Base-by-base conservation (phyloP, 64 coral and sea anemone genomes). In the Astreopora myriophthalma region DNA sequence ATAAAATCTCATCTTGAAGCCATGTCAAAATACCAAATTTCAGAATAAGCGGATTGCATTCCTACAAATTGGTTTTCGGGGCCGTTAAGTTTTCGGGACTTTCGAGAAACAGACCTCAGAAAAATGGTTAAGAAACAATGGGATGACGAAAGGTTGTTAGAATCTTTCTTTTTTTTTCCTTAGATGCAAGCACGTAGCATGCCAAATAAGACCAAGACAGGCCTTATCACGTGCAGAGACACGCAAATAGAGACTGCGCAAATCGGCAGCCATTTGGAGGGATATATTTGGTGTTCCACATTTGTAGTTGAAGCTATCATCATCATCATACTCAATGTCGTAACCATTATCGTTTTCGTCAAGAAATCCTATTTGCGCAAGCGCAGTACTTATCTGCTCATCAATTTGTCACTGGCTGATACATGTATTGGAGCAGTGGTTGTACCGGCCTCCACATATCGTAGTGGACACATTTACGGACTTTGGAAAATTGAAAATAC, bases 381-480 rank as follows among this genome's bases (percentile, higher is more conserved):
- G 34, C 79, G 57, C 57, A 83, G 79, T 40, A 83, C 79, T 3
- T 83, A 83, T 34, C 32, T 83, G 2, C 79, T 83, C 9, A 65
- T 83, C 20, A 83, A 64, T 57, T 22, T 83, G 23, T 83, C 79
- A 83, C 26, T 61, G 30, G 51, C 79, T 38, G 79, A 83, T 38
- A 6, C 38, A 10, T 33, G 79, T 65, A 22, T 83, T 0, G 79
- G 79, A 24, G 55, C 49, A 5, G 29, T 83, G 0, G 79, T 83
- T 0, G 64, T 83, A 83, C 79, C 79, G 20, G 38, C 79, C 8
- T 34, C 51, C 31, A 10, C 65, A 36, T 64, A 64, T 27, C 79
- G 52, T 27, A 55, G 52, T 1, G 79, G 79, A 19, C 64, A 83
- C 57, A 83, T 20, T 24, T 83, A 38, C 32, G 19, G 32, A 10